A percentile compares a stretch with the other conserved stretches of the same genome.
Conservation (phyloP, 1,140 invertebrate genomes). For the Brachionus sp. region DNA sequence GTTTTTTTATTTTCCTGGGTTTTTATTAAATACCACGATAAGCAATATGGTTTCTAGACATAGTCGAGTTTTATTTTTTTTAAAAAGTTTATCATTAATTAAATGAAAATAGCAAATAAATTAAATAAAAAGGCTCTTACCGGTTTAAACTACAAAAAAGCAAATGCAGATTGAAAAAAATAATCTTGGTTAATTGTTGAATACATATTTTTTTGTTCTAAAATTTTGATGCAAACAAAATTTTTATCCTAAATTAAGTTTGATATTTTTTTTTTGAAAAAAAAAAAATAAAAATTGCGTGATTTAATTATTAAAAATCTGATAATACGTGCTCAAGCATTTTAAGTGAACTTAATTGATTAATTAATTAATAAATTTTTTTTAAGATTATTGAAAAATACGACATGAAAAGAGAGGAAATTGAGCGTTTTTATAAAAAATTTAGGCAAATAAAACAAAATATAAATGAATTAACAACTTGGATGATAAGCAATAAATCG, state of each 20-base stretch:
- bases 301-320: not conserved
- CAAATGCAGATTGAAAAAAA: not conserved
- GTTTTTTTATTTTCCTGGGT: not conserved
- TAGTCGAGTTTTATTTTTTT: not conserved
- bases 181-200: not conserved
- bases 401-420: not conserved
- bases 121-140: not conserved
- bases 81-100: not conserved
- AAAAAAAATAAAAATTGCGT: no score
- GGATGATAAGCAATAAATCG: conserved; percentile 1
- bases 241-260: not conserved
- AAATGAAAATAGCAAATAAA: not conserved
- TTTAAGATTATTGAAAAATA: conserved; percentile 20
- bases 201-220: not conserved
- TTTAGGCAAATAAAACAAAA: conserved; percentile 4
- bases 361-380: not conserved
- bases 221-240: no score
- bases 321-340: not conserved
- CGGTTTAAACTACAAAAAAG: not conserved
- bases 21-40: not conserved
- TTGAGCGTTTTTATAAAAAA: not conserved
- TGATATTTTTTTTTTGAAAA: no score
- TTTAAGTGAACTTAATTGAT: not conserved
- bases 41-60: not conserved
- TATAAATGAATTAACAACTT: not conserved